Base-by-base conservation (phyloP, 2,888 invertebrate genomes). In the Pammene aurita region DNA sequence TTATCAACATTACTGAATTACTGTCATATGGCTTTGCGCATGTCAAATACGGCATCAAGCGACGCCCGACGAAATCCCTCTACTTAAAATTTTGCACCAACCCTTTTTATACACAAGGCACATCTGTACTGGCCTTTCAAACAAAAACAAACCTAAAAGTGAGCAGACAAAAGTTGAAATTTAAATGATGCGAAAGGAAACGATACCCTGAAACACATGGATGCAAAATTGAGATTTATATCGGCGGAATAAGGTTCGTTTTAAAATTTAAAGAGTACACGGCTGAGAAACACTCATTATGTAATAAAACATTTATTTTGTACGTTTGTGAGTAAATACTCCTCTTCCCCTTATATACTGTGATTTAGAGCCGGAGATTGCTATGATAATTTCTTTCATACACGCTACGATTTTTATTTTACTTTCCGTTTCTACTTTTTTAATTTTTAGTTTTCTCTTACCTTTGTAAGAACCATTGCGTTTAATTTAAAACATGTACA, bases 271-370 rank as follows among this genome's bases (percentile, higher is more conserved):
- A 9, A 7, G 41, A 62, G 66, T 76, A 82, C 86, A 86, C 86
- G 88, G 26, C 84, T 80, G 90, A 92, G 92, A 91, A 89, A 88
- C 85, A 86, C 89, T 88, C 84, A 88, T 90, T 90, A 91, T 92
- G 91, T 92, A 92, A 92, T 90, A 89, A 90, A 92, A 92, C 91
- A 90, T 92, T 91, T 92, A 90, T 92, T 92, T 90, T 89, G 89
- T 87, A 86, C 90, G 91, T 90, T 90, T 88, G 86, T 82, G 86
- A 88, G 91, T 92, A 92, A 90, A 91, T 89, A 89, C 84, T 85
- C 84, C 86, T 87, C 87, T 90, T 87, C 89, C 92, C 91, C 91
- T 87, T 92, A 90, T 90, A 79, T 91, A 87, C 88, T 75, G 84
- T 92, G 92, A 92, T 92, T 92, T 92, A 92, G 90, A 91, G 89